Evolutionary conservation across 2,113 vertebrate species (phyloP).

Genomic region (Mus pahari): DNA sequence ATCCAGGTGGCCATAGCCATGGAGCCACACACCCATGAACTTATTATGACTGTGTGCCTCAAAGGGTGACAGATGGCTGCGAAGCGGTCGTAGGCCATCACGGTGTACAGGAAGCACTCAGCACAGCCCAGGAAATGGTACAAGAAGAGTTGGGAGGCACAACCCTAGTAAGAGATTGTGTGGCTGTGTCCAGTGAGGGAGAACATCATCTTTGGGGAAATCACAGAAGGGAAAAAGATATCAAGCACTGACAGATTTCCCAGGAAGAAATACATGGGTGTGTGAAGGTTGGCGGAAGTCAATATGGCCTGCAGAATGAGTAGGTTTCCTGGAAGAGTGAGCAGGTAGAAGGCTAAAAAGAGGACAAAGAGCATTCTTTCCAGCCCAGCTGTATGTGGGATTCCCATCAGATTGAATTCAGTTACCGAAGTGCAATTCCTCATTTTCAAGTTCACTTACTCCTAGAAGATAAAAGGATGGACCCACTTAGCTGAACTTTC

Average conservation of each 20-base stretch:
- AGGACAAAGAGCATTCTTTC: conserved; percentile 58
- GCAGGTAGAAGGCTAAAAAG: conserved; percentile 57
- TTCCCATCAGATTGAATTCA: conserved; percentile 50
- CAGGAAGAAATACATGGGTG: conserved; percentile 86
- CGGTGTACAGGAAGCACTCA: conserved; percentile 70
- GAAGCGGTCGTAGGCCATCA: conserved; percentile 81
- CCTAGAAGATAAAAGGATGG: not conserved
- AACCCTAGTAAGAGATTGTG: conserved; percentile 78
- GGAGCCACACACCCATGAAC: not conserved
- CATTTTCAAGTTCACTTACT: not conserved
- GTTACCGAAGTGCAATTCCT: not conserved
- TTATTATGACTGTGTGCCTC: conserved; percentile 80
- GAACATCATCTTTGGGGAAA: conserved; percentile 84
- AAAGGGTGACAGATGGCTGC: conserved; percentile 70
- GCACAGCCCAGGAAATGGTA: conserved; percentile 58
- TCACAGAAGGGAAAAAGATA: conserved; percentile 80
- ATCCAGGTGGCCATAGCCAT: conserved; percentile 74
- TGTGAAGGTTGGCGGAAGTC: conserved; percentile 76
- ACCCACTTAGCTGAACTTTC: not conserved
- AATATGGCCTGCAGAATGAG: conserved; percentile 82
- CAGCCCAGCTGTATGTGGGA: conserved; percentile 24
- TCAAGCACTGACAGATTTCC: conserved; percentile 84
- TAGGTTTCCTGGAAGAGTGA: conserved; percentile 66
- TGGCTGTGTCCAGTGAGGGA: conserved; percentile 62
- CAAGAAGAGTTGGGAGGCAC: conserved; percentile 77